Evolutionary conservation across 1,140 invertebrate species (phyloP).

Genomic region (Orussus abietinus): DNA sequence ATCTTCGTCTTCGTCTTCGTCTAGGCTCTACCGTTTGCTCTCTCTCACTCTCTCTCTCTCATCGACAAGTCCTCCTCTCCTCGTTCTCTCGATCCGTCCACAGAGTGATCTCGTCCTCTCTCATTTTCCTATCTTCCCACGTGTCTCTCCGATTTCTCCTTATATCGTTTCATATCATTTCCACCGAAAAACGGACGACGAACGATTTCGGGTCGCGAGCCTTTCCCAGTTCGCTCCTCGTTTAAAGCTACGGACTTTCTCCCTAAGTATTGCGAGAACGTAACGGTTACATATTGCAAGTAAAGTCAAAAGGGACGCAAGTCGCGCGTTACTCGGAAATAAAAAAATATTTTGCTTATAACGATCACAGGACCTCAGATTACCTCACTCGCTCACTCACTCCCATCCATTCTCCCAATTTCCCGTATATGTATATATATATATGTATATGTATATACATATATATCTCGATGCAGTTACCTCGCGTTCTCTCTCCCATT

Average conservation of each 20-base stretch:
- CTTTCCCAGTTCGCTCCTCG: slow-evolving; percentile 25
- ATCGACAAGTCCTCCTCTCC: no score
- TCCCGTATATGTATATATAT: slow-evolving; percentile 3
- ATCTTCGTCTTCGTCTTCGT: no score
- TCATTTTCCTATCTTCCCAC: no score
- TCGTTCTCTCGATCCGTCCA: no score
- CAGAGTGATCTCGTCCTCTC: no score
- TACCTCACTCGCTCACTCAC: slow-evolving; percentile 44
- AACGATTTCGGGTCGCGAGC: slow-evolving; percentile 30
- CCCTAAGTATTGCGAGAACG: slow-evolving; percentile 55
- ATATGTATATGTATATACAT: no score
- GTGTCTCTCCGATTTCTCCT: no score
- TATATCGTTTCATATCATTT: no score
- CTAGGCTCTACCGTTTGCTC: no score
- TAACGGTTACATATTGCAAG: slow-evolving; percentile 53
- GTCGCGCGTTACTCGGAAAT: slow-evolving; percentile 52
- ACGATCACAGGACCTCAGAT: slow-evolving; percentile 57
- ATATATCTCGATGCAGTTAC: no score
- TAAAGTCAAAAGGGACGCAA: slow-evolving; percentile 54
- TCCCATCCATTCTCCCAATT: not conserved
- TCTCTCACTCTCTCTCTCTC: no score
- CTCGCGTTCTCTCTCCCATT: slow-evolving; percentile 17
- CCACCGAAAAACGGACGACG: slow-evolving; percentile 43
- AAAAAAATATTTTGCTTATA: slow-evolving; percentile 57
- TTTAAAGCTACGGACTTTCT: slow-evolving; percentile 37